Evolutionary conservation across 2,797 vertebrate genomes (phyloP).

Genomic region (Cuniculus paca): DNA sequence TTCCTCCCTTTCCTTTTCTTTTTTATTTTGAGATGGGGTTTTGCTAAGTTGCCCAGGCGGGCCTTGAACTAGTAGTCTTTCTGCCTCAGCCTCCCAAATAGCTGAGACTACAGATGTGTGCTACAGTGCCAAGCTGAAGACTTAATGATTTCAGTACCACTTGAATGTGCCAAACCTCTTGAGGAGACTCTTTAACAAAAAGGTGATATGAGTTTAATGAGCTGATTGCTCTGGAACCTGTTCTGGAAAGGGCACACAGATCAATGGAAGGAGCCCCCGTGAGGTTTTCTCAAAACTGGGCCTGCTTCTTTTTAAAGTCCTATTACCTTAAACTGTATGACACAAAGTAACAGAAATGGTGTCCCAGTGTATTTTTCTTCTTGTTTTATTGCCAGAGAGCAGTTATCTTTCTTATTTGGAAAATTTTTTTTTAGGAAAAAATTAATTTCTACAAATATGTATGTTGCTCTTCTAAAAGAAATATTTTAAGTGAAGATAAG

Average conservation of each 20-base stretch:
- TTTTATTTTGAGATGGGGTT: not conserved
- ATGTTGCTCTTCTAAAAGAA: not conserved
- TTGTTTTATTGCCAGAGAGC: not conserved
- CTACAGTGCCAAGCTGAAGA: not conserved
- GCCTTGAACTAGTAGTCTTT: not conserved
- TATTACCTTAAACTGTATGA: not conserved
- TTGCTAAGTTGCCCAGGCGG: not conserved
- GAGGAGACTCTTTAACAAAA: not conserved
- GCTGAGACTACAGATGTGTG: not conserved
- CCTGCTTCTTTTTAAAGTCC: not conserved
- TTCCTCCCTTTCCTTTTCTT: not conserved
- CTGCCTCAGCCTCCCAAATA: not conserved
- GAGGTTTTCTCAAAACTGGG: not conserved
- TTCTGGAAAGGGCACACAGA: not conserved
- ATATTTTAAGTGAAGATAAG: not conserved
- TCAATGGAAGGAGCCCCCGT: not conserved
- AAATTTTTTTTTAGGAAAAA: constrained; percentile 20
- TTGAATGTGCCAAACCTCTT: not conserved
- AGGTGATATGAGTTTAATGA: not conserved
- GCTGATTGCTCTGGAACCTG: not conserved
- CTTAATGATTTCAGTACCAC: not conserved
- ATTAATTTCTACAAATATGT: not conserved
- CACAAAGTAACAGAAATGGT: not conserved
- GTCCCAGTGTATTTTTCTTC: not conserved
- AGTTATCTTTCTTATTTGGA: constrained; percentile 2